Conservation (phyloP, 92 coral and sea anemone species). For the Chrysogorgia sp. region DNA sequence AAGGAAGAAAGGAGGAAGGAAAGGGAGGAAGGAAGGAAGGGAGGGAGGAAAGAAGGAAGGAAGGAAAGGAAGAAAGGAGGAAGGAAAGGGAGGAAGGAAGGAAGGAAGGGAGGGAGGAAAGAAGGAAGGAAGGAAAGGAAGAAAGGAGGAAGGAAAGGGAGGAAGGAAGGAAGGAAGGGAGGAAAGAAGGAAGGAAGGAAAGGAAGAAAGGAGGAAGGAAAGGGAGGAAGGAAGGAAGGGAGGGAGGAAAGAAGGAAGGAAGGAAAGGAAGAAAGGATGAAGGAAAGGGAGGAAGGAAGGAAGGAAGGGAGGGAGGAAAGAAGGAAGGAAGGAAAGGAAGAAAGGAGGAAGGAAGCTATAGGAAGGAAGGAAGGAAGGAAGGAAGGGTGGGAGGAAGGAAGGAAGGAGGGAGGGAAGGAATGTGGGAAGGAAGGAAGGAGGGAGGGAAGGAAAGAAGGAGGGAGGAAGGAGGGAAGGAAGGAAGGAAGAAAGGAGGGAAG, state of each 20-base stretch:
- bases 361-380: background rate
- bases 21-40: too few species aligned
- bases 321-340: conserved; percentile 5
- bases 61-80: too few species aligned
- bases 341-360: background rate
- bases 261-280: background rate
- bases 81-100: too few species aligned
- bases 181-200: background rate
- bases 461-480: conserved; percentile 5
- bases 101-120: background rate
- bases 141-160: background rate
- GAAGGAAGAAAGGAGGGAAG: conserved; percentile 24
- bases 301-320: background rate
- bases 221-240: background rate
- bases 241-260: background rate
- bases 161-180: background rate
- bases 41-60: too few species aligned
- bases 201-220: too few species aligned
- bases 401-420: background rate
- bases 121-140: background rate
- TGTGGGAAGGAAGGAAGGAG: background rate
- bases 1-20: too few species aligned
- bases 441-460: background rate
- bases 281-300: background rate
- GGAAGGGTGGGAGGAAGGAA: conserved; percentile 12